Evolutionary conservation across 2,888 invertebrate genomes (phyloP).

Genomic region (Diaperis boleti): DNA sequence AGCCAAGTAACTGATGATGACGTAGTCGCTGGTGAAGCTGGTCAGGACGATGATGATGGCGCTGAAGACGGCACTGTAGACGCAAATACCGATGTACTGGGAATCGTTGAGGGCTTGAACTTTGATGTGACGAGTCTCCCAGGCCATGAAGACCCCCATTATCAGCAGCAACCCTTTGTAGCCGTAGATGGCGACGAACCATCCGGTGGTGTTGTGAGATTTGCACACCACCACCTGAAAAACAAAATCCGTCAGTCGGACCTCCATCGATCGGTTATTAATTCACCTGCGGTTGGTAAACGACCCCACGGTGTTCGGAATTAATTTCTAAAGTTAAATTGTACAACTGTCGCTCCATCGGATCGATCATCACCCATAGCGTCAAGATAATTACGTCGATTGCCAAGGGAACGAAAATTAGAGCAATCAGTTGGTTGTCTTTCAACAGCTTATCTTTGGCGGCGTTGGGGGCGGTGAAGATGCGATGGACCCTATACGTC

Average conservation of each 20-base stretch:
- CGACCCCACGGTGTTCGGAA: slow-evolving; percentile 81
- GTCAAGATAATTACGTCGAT: slow-evolving; percentile 87
- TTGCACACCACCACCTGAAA: slow-evolving; percentile 89
- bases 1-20: slow-evolving; percentile 83
- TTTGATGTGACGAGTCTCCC: slow-evolving; percentile 94
- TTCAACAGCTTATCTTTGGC: slow-evolving; percentile 91
- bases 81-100: slow-evolving; percentile 93
- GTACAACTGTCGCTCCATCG: slow-evolving; percentile 86
- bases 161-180: slow-evolving; percentile 90
- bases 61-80: slow-evolving; percentile 91
- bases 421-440: slow-evolving; percentile 88
- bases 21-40: slow-evolving; percentile 87
- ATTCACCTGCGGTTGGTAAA: slow-evolving; percentile 86
- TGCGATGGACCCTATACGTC: slow-evolving; percentile 91
- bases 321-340: slow-evolving; percentile 86
- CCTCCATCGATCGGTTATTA: slow-evolving; percentile 8
- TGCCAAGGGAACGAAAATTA: slow-evolving; percentile 84
- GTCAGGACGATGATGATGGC: slow-evolving; percentile 89
- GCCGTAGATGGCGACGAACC: slow-evolving; percentile 90
- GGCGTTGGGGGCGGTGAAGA: slow-evolving; percentile 86
- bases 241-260: slow-evolving; percentile 26
- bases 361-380: slow-evolving; percentile 88
- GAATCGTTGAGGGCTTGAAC: slow-evolving; percentile 93
- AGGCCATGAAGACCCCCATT: slow-evolving; percentile 95
- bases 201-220: slow-evolving; percentile 88